These are phyloP conservation scores for Lutjanus argentimaculatus DNA, from an alignment of 2,797 vertebrate genomes.

Conservation along the genomic window DNA sequence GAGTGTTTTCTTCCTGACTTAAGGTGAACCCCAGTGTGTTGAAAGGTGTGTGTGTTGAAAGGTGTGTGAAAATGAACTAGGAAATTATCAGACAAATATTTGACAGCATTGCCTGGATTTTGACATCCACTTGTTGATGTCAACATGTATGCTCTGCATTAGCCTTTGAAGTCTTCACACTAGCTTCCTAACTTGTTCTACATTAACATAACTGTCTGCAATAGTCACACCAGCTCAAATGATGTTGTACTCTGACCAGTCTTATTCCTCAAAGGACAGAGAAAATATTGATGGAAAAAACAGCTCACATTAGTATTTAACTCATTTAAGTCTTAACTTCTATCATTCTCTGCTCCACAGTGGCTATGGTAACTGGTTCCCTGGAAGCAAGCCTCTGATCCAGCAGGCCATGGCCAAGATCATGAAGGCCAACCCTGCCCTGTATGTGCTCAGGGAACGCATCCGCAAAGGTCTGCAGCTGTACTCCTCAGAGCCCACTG, in stretches of 20 bases:
- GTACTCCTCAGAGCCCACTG: conserved; percentile 98
- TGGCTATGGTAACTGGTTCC: conserved; percentile 99
- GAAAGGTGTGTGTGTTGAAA: not conserved
- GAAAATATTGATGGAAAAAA: not conserved
- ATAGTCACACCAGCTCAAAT: not conserved
- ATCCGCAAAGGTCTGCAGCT: conserved; percentile 98
- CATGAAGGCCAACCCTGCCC: conserved; percentile 98
- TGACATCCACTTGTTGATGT: conserved; percentile 24
- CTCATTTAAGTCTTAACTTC: not conserved
- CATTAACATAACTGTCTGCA: not conserved
- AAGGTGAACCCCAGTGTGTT: not conserved
- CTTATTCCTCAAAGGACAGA: rapidly evolving
- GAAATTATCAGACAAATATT: not conserved
- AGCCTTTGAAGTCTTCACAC: conserved; percentile 25
- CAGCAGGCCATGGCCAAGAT: conserved; percentile 99
- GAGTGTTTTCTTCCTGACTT: not conserved
- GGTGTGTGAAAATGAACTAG: not conserved
- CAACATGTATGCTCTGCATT: not conserved
- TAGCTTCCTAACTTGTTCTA: conserved; percentile 18
- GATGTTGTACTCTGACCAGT: not conserved
- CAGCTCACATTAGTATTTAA: not conserved
- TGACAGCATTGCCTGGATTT: conserved; percentile 1
- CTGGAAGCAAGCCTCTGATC: conserved; percentile 98
- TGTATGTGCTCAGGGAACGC: conserved; percentile 97
- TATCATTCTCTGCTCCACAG: conserved; percentile 79